Evolutionary conservation across 1,140 invertebrate genomes (phyloP).

Genomic region (Drosophila miranda): DNA sequence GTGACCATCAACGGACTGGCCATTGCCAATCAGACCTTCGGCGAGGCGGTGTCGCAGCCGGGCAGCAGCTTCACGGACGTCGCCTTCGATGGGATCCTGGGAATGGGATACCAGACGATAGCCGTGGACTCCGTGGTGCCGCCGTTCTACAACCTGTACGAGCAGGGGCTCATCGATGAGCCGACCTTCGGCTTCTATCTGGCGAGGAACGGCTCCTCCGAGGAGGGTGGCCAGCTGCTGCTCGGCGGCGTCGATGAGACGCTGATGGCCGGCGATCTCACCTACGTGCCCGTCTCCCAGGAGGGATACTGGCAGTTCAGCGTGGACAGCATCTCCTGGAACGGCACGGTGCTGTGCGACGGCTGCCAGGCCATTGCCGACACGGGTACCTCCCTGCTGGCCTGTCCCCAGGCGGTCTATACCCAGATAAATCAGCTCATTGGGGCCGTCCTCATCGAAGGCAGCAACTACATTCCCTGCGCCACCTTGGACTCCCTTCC

Average conservation of each 20-base stretch:
- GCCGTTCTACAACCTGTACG: conserved; percentile 96
- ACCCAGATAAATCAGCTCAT: conserved; percentile 47
- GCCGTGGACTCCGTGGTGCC: conserved; percentile 94
- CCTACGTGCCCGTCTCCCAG: conserved; percentile 70
- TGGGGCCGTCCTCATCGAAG: conserved; percentile 36
- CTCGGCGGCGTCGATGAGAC: conserved; percentile 64
- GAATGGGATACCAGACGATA: conserved; percentile 94
- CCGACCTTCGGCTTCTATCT: conserved; percentile 98
- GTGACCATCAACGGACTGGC: conserved; percentile 85
- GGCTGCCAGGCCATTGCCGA: conserved; percentile 88
- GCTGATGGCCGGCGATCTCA: conserved; percentile 61
- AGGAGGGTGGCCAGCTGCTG: conserved; percentile 57
- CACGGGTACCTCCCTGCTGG: conserved; percentile 90
- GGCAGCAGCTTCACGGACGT: conserved; percentile 94
- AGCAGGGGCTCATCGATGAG: conserved; percentile 89
- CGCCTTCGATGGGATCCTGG: conserved; percentile 98
- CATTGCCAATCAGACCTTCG: conserved; percentile 94
- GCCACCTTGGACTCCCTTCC: conserved; percentile 43
- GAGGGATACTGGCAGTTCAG: conserved; percentile 80
- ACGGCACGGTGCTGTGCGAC: conserved; percentile 70
- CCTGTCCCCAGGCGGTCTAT: conserved; percentile 84
- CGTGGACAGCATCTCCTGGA: conserved; percentile 53
- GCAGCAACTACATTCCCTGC: conserved; percentile 57
- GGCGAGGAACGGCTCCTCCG: conserved; percentile 82
- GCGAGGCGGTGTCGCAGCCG: conserved; percentile 96